Evolutionary conservation across 2,888 invertebrate genomes (phyloP), one percentile per base, ranked within the genome.

Genomic region (Caenorhabditis uteleia): DNA sequence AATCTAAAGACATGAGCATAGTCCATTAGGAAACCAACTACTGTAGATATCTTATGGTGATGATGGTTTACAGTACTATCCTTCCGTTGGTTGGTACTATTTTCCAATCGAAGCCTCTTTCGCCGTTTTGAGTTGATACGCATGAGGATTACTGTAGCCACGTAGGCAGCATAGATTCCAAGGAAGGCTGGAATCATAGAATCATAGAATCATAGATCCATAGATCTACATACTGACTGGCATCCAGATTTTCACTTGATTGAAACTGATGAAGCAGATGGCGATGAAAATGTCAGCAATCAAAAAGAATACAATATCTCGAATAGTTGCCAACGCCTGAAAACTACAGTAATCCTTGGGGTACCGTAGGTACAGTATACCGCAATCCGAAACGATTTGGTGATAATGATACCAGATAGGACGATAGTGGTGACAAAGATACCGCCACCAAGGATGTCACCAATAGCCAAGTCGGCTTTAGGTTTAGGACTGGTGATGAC

Each of bases 351-450:
- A n/a, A n/a, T n/a, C n/a, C n/a, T n/a, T n/a, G n/a, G n/a, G n/a
- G n/a, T n/a, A n/a, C n/a, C n/a, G n/a, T n/a, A 10, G n/a, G 6
- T 25, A 16, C 1, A n/a, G n/a, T n/a, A 26, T 21, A 59, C 48
- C 18, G 56, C 59, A 38, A 73, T 62, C 31, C 67, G 46, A 78
- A 89, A 89, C 0, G 89, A 88, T 14, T 82, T 81, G 14, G 85
- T 79, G 12, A 88, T 71, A 16, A 88, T 85, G 1, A 89, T 85
- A 2, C 86, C 82, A 0, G 89, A 89, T 20, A 86, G 87, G 8
- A 89, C 88, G 6, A 88, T 83, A 0, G 87, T 84, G 0, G 88
- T 88, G 5, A 88, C 87, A 80, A 89, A 89, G 29, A 88, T 84
- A 3, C 88, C 88, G 21, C 88, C 62, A 2, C 85, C 86, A 25